Base-by-base conservation (phyloP, 2,797 vertebrate genomes). In the Hylomyscus alleni region DNA sequence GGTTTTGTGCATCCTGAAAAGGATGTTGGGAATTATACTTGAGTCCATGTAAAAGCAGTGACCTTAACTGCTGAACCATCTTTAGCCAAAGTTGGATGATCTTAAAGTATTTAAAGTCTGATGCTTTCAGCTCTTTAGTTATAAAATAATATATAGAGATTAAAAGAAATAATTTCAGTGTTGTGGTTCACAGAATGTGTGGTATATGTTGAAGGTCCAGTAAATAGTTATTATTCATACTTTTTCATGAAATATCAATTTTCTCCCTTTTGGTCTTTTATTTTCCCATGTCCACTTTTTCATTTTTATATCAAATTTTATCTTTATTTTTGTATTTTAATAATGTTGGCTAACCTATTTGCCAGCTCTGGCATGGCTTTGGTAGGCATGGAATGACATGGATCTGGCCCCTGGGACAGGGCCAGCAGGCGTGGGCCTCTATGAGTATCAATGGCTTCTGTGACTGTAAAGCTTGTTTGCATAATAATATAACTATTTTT, bases 61-160 rank as follows among this genome's bases (percentile, higher is more conserved):
- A 15, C 13, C 19, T 52, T 24, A n/a, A 26, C 84, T 86, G 20
- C 47, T 26, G 47, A 69, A n/a, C 6, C 47, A 52, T 52, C 47
- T 69, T 3, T 11, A 67, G 20, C 20, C 3, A 19, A 62, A 54
- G 4, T 10, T 67, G 40, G 4, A 3, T 47, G 13, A 40, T 69
- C 20, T 69, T 93, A 93, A 19, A 86, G n/a, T 62, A 76, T 69
- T 77, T 90, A 54, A 62, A 50, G 52, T 37, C 14, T 89, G 81
- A 90, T 31, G 37, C 34, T 87, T 1, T 50, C 37, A 77, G 6
- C 72, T 44, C 90, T 50, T 86, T 52, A 52, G 52, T 29, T 84
- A 10, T 84, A 44, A 62, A 47, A 47, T 62, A 0, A 31, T 84
- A 44, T 60, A 60, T 62, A 14, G 10, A 65, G 3, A 72, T 81